Evolutionary conservation across 2,797 vertebrate genomes (phyloP).

Genomic region (Pteropus rufus): DNA sequence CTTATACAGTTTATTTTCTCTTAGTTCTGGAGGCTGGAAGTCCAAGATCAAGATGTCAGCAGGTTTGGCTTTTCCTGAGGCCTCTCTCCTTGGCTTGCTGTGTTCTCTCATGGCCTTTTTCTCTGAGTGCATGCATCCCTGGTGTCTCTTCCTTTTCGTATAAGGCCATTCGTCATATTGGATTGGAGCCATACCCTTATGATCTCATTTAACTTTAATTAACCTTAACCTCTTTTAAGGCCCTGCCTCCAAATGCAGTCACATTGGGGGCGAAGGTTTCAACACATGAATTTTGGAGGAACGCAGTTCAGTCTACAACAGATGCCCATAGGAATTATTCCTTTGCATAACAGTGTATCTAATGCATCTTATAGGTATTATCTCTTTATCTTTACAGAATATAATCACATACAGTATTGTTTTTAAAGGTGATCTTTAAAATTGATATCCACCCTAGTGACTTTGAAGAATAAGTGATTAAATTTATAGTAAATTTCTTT

Average conservation of each 20-base stretch:
- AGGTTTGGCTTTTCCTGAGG: neutral
- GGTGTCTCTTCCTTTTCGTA: neutral
- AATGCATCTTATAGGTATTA: neutral
- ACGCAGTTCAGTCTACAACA: neutral
- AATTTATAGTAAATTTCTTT: neutral
- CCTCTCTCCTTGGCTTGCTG: neutral
- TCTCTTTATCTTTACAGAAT: neutral
- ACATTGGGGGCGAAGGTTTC: neutral
- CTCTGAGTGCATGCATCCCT: neutral
- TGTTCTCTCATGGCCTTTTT: neutral
- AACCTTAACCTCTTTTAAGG: neutral
- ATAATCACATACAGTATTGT: neutral
- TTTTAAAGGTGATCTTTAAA: neutral
- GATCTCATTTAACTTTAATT: neutral
- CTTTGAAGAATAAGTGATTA: neutral
- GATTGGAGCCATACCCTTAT: neutral
- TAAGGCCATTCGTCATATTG: neutral
- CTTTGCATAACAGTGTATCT: neutral
- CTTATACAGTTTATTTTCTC: neutral
- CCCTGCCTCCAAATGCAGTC: neutral
- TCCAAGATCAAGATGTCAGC: neutral
- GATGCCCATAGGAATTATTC: neutral
- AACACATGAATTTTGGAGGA: neutral
- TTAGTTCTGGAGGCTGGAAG: neutral
- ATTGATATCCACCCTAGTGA: neutral